Conservation (phyloP, 2,797 vertebrate genomes). For the Anas bahamensis region DNA sequence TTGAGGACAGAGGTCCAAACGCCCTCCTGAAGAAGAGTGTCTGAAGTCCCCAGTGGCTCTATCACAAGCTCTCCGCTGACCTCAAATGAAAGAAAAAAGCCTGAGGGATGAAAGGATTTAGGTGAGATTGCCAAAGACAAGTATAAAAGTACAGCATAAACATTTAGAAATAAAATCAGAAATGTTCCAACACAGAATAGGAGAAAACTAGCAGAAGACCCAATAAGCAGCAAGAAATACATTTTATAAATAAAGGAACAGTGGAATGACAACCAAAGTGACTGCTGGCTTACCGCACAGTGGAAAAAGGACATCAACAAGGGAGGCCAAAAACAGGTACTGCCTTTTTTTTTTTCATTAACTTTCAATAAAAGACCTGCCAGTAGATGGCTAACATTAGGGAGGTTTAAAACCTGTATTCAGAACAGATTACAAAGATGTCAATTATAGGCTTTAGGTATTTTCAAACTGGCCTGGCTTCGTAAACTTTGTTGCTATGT, state of each 20-base stretch:
- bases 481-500: not conserved
- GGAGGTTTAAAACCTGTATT: not conserved
- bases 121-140: conserved; percentile 9
- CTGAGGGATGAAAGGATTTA: not conserved
- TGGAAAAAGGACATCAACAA: not conserved
- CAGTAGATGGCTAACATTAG: not conserved
- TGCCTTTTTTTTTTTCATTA: not conserved
- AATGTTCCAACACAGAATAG: not conserved
- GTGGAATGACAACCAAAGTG: not conserved
- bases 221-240: not conserved
- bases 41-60: not conserved
- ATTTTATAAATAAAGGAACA: not conserved
- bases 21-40: not conserved
- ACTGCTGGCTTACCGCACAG: not conserved
- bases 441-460: not conserved
- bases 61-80: not conserved
- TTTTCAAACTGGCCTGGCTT: not conserved
- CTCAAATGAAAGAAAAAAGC: not conserved
- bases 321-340: not conserved
- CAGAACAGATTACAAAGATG: not conserved
- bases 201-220: conserved; percentile 13
- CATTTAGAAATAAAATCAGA: conserved; percentile 8
- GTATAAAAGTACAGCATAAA: not conserved
- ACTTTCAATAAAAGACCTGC: not conserved
- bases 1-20: not conserved